Evolutionary conservation across 2,888 invertebrate genomes (phyloP).

Genomic region (Ctena decussata): DNA sequence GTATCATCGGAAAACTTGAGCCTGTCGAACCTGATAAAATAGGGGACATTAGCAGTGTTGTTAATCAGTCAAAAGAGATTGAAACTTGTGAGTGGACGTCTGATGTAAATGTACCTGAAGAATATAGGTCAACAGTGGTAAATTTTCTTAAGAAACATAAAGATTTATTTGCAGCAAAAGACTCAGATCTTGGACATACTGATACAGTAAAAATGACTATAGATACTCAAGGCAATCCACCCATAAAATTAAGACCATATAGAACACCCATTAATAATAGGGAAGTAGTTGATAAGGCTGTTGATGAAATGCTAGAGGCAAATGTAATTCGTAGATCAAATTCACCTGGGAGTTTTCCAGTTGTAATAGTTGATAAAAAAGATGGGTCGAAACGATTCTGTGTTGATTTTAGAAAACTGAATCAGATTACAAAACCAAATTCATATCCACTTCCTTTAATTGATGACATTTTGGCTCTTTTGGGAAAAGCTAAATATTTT

Average conservation of each 20-base stretch:
- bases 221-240: not conserved
- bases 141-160: not conserved
- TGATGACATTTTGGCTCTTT: conserved; percentile 45
- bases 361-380: not conserved
- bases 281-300: not conserved
- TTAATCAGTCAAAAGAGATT: too few relatives aligned
- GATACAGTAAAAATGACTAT: not conserved
- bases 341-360: not conserved
- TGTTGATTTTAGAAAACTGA: conserved; percentile 13
- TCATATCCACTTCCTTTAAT: not conserved
- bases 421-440: conserved; percentile 11
- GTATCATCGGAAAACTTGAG: too few relatives aligned
- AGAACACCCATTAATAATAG: not conserved
- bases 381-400: not conserved
- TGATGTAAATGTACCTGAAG: too few relatives aligned
- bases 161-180: not conserved
- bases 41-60: too few relatives aligned
- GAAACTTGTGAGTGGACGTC: too few relatives aligned
- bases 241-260: not conserved
- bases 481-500: conserved; percentile 27
- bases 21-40: too few relatives aligned
- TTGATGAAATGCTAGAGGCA: not conserved
- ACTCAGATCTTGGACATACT: not conserved
- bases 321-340: not conserved
- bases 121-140: not conserved